These are phyloP conservation scores for Calidris pugnax DNA, from an alignment of 2,113 vertebrate species.

Conservation along the genomic window DNA sequence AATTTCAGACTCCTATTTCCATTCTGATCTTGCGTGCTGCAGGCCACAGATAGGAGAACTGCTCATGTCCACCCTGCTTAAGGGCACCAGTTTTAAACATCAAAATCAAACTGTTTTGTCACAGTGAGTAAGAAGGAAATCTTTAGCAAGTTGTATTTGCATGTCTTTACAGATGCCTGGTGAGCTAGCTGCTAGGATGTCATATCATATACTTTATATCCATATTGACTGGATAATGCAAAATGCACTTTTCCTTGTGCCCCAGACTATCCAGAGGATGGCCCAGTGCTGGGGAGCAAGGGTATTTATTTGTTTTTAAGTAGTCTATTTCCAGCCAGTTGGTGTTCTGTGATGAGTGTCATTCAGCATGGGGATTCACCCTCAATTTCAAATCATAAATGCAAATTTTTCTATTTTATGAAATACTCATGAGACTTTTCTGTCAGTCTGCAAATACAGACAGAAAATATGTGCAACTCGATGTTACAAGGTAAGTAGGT, in stretches of 20 bases:
- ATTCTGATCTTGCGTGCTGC: not conserved
- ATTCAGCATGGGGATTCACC: not conserved
- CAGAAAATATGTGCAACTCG: fast-evolving
- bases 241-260: not conserved
- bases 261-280: not conserved
- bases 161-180: not conserved
- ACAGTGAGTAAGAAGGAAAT: not conserved
- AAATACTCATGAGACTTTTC: not conserved
- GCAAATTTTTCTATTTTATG: not conserved
- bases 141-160: not conserved
- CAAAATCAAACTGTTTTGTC: not conserved
- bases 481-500: not conserved
- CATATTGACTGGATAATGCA: not conserved
- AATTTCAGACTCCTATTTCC: not conserved
- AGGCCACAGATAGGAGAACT: not conserved
- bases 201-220: not conserved
- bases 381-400: not conserved
- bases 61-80: not conserved
- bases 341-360: not conserved
- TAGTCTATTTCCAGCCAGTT: not conserved
- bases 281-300: not conserved
- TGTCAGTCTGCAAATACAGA: not conserved
- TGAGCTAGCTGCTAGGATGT: not conserved
- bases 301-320: not conserved
- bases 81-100: not conserved